Conservation (phyloP, 92 coral and sea anemone genomes). For the Zoanthus sociatus region DNA sequence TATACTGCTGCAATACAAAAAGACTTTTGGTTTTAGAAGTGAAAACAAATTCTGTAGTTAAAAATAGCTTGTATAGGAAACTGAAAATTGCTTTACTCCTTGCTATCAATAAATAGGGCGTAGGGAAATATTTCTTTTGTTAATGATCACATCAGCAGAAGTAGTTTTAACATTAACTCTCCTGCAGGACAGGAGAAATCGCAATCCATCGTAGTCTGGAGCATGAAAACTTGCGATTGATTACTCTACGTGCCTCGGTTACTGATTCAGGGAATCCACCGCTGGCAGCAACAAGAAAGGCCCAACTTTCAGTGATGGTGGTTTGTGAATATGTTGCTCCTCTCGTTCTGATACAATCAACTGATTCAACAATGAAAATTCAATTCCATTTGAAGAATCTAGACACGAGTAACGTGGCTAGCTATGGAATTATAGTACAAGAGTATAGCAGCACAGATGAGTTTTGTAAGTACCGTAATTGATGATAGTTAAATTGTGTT, state of each 20-base stretch:
- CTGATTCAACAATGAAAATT: slow-evolving; percentile 64
- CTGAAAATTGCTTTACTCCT: no score
- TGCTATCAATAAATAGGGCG: no score
- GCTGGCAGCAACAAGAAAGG: slow-evolving; percentile 60
- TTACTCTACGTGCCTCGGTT: slow-evolving; percentile 75
- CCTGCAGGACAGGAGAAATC: slow-evolving; percentile 72
- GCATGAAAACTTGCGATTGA: slow-evolving; percentile 68
- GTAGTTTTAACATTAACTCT: neutral
- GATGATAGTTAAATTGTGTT: neutral
- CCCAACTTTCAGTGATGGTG: slow-evolving; percentile 73
- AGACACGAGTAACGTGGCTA: slow-evolving; percentile 72
- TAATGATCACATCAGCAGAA: no score
- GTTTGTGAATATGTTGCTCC: slow-evolving; percentile 66
- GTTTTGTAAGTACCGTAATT: slow-evolving; percentile 63
- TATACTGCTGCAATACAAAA: no score
- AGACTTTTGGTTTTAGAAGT: no score
- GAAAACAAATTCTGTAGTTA: no score
- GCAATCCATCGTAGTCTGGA: slow-evolving; percentile 57
- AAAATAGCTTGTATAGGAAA: no score
- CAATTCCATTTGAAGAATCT: slow-evolving; percentile 74
- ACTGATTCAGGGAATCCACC: slow-evolving; percentile 79
- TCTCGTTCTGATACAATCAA: slow-evolving; percentile 66
- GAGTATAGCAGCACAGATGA: slow-evolving; percentile 60
- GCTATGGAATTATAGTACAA: slow-evolving; percentile 81
- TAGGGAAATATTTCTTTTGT: no score